These are phyloP conservation scores for Drosophila paranaensis DNA, from an alignment of 2,888 invertebrate genomes.

Conservation along the genomic window DNA sequence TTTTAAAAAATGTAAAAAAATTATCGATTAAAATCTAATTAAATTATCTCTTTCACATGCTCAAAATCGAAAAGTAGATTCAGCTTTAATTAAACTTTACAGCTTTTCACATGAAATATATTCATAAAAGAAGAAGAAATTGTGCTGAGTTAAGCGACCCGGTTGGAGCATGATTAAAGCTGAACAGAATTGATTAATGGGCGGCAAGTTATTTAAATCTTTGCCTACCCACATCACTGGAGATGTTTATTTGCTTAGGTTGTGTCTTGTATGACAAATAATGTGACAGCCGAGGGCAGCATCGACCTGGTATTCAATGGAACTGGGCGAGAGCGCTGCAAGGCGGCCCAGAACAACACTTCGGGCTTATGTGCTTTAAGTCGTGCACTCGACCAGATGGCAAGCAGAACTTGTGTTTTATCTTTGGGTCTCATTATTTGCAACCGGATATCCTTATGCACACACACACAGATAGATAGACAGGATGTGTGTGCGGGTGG, in stretches of 20 bases:
- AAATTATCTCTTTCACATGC: not conserved
- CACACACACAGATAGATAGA: not conserved
- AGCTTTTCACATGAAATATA: not conserved
- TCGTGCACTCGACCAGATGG: constrained; percentile 13
- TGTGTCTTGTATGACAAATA: constrained; percentile 34
- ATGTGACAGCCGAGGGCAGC: constrained; percentile 22
- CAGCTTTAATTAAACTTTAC: not conserved
- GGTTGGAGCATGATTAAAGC: not conserved
- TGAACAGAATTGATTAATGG: not conserved
- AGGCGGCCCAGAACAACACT: not conserved
- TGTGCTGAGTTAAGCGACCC: not conserved
- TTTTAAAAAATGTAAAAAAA: too few species aligned
- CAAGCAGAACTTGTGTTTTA: constrained; percentile 33
- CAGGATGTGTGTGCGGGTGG: constrained; percentile 11
- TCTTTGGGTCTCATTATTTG: constrained; percentile 33
- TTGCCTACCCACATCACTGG: not conserved
- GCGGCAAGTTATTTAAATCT: constrained; percentile 3
- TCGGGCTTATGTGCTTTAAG: constrained; percentile 13
- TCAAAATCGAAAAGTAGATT: not conserved
- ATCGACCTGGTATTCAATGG: constrained; percentile 26
- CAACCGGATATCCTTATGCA: constrained; percentile 58
- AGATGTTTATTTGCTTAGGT: constrained; percentile 47
- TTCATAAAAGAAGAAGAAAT: not conserved
- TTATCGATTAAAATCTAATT: not conserved
- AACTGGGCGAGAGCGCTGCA: constrained; percentile 5